Percentiles rank a stretch among this genome's conserved stretches.
These are phyloP conservation scores for Gadopsis bispinosus DNA, from an alignment of 2,797 vertebrate genomes.

Conservation along the genomic window DNA sequence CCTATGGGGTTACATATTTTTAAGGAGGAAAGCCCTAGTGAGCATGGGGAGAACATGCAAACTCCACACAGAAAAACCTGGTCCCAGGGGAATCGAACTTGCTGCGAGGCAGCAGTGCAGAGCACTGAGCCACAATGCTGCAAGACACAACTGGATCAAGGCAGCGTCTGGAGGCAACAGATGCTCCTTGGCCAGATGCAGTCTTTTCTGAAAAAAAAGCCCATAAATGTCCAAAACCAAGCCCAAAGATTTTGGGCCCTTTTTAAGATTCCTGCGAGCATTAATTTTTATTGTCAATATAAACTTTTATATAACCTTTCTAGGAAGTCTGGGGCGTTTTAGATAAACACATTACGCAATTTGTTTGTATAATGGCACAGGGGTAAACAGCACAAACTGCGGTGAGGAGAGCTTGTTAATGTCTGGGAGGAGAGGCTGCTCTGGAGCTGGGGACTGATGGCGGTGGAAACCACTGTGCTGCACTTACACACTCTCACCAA, in stretches of 20 bases:
- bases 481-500: conserved; percentile 49
- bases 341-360: conserved; percentile 78
- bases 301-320: conserved; percentile 72
- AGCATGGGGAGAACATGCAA: too few species aligned
- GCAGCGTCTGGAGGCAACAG: conserved; percentile 33
- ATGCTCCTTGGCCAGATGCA: conserved; percentile 39
- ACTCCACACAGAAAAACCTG: too few species aligned
- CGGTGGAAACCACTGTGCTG: conserved; percentile 53
- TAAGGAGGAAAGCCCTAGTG: too few species aligned
- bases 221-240: conserved; percentile 27
- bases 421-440: conserved; percentile 71
- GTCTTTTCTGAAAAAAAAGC: conserved; percentile 10
- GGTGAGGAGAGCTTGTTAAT: conserved; percentile 73
- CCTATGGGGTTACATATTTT: too few species aligned
- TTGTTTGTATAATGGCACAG: conserved; percentile 74
- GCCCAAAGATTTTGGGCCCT: conserved; percentile 43
- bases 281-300: conserved; percentile 72
- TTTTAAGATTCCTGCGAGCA: conserved; percentile 61
- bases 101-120: too few species aligned
- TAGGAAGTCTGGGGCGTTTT: conserved; percentile 63
- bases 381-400: conserved; percentile 79
- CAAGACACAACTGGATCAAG: conserved; percentile 2
- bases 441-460: conserved; percentile 49
- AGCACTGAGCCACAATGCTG: too few species aligned
- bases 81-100: too few species aligned